Conservation (phyloP, 2,888 invertebrate species). For the Catocala fraxini region DNA sequence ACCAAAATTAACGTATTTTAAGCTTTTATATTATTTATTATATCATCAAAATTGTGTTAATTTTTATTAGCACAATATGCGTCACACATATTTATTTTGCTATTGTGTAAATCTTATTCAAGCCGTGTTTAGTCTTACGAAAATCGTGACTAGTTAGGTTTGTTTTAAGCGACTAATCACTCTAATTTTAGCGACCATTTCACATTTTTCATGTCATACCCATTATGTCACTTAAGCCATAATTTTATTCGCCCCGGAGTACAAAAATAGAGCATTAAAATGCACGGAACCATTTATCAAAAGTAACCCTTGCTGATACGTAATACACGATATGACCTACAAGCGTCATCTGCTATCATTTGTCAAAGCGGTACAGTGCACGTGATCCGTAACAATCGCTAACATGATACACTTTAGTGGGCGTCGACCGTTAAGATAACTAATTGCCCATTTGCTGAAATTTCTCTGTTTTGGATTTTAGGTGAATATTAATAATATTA, state of each 20-base stretch:
- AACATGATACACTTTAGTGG: constrained; percentile 23
- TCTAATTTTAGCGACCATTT: neutral
- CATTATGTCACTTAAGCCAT: neutral
- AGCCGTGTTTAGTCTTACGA: too few relatives aligned
- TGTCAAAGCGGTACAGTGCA: constrained; percentile 29
- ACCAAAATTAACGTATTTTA: too few relatives aligned
- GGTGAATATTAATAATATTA: constrained; percentile 6
- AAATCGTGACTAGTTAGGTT: too few relatives aligned
- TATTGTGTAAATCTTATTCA: too few relatives aligned
- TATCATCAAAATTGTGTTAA: too few relatives aligned
- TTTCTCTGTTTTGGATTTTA: neutral
- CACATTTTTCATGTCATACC: constrained; percentile 1
- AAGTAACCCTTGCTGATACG: constrained; percentile 23
- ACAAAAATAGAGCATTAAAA: constrained; percentile 18
- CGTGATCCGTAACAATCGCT: constrained; percentile 20
- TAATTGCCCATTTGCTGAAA: constrained; percentile 20
- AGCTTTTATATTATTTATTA: too few relatives aligned
- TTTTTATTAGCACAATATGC: too few relatives aligned
- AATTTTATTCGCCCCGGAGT: constrained; percentile 7
- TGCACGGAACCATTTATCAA: constrained; percentile 37
- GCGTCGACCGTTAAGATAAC: constrained; percentile 32
- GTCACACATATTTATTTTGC: too few relatives aligned
- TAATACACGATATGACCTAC: constrained; percentile 36
- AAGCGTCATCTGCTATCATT: constrained; percentile 38
- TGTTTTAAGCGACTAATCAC: neutral